These are phyloP conservation scores for Ophthalmotilapia sp. DNA, from an alignment of 2,113 vertebrate species.

Conservation along the genomic window DNA sequence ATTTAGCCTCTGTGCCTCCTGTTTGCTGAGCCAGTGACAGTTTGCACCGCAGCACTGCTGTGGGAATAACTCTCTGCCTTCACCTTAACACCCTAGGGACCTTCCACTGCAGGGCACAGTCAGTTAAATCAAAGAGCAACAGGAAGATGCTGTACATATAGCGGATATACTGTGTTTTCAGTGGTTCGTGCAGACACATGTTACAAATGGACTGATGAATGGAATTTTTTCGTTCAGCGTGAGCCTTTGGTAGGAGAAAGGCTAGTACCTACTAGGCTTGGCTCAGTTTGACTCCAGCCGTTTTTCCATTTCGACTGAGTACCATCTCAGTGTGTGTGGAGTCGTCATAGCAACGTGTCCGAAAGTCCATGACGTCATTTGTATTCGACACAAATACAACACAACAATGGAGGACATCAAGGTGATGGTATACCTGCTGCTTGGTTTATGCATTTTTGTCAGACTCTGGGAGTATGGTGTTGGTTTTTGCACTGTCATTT, in stretches of 20 bases:
- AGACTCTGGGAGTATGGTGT: not conserved
- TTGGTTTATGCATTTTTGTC: not conserved
- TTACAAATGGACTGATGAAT: not conserved
- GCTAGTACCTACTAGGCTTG: not conserved
- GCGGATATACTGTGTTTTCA: not conserved
- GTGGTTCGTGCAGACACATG: not conserved
- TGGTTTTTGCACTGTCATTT: not conserved
- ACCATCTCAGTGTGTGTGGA: not conserved
- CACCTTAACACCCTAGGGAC: conserved; percentile 19
- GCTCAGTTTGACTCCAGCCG: not conserved
- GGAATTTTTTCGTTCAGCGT: not conserved
- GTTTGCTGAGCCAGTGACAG: conserved; percentile 49
- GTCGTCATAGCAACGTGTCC: not conserved
- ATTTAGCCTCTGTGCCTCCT: conserved; percentile 49
- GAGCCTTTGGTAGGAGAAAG: not conserved
- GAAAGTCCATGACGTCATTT: not conserved
- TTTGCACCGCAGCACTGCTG: conserved; percentile 6
- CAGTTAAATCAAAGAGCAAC: not conserved
- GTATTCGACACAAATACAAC: not conserved
- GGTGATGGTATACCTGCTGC: not conserved
- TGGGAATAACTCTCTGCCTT: conserved; percentile 22
- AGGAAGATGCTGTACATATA: not conserved
- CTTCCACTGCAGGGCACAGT: conserved; percentile 16
- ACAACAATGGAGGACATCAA: not conserved
- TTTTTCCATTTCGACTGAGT: not conserved